These are phyloP conservation scores for Neotoxoptera formosana DNA, from an alignment of 1,140 invertebrate species.

Conservation along the genomic window DNA sequence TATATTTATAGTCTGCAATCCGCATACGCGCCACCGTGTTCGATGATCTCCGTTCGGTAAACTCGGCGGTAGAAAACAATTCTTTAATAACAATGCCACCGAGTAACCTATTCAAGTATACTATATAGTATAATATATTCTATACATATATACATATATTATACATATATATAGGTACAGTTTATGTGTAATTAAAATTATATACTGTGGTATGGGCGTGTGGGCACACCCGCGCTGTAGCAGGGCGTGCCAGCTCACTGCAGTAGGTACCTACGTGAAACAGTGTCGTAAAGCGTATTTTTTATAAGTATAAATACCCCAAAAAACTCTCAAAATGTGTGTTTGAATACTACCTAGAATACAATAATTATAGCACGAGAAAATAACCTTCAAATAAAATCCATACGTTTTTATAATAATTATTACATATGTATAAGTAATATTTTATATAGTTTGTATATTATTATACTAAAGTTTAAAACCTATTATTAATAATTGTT, in stretches of 20 bases:
- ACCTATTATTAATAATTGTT: neutral
- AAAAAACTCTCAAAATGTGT: neutral
- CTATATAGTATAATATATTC: no score
- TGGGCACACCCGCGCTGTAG: neutral
- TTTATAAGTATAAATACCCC: neutral
- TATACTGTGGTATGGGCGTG: neutral
- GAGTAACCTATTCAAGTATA: neutral
- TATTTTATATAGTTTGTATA: neutral
- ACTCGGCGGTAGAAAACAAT: neutral
- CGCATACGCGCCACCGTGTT: neutral
- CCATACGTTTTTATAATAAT: neutral
- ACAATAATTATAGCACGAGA: neutral
- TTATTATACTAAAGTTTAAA: neutral
- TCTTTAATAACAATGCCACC: neutral
- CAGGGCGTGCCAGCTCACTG: neutral
- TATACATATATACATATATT: neutral
- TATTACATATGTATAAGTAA: neutral
- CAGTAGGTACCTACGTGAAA: neutral
- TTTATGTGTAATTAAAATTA: neutral
- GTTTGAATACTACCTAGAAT: neutral
- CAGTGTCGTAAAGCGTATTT: neutral
- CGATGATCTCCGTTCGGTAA: neutral
- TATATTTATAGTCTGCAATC: neutral
- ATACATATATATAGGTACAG: no score
- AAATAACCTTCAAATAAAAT: neutral